Evolutionary conservation across 2,797 vertebrate species (phyloP).

Genomic region (Pantherophis alleghaniensis): DNA sequence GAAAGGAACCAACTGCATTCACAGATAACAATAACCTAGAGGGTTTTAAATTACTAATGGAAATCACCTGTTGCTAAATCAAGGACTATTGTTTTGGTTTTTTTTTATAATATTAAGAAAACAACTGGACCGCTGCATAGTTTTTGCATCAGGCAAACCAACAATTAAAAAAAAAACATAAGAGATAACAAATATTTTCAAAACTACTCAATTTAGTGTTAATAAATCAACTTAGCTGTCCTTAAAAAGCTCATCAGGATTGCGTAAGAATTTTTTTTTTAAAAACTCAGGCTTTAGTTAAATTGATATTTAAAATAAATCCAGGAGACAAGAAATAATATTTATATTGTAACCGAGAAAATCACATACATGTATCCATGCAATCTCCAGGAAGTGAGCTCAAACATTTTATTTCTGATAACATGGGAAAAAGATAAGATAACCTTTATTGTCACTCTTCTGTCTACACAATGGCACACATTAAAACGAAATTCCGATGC

Average conservation of each 20-base stretch:
- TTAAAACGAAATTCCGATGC: no score
- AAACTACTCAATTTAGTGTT: conserved; percentile 13
- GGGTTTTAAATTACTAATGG: background rate
- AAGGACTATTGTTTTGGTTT: background rate
- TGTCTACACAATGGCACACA: no score
- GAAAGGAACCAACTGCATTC: background rate
- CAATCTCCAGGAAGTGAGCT: background rate
- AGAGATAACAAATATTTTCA: conserved; percentile 12
- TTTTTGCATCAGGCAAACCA: background rate
- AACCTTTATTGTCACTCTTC: no score
- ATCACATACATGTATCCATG: background rate
- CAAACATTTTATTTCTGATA: background rate
- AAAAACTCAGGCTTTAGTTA: background rate
- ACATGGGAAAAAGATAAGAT: background rate
- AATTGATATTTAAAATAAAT: background rate
- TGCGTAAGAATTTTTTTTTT: background rate
- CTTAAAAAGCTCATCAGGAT: background rate
- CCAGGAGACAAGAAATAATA: background rate
- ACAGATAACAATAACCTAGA: background rate
- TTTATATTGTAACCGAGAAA: background rate
- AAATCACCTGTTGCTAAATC: background rate
- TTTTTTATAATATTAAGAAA: background rate
- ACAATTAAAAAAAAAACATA: background rate
- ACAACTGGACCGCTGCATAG: background rate
- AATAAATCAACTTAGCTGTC: background rate